Base-by-base conservation (phyloP, 2,113 vertebrate species). In the Blennius ocellaris region DNA sequence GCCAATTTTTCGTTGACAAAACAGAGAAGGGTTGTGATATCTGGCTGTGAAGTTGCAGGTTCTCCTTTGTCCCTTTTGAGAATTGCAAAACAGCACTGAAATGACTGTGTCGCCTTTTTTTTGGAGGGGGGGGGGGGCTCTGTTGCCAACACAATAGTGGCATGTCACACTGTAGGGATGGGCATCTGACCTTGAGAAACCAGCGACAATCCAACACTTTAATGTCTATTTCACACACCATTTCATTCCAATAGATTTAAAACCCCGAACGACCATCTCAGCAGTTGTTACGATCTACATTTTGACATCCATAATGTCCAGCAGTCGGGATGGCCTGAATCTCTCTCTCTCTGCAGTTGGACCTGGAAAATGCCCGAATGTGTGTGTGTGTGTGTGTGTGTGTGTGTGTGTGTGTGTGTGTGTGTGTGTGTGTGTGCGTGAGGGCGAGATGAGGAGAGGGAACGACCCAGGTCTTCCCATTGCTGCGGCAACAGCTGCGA, bases 171-270 rank as follows among this genome's bases (percentile, higher is more conserved):
- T n/a, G 81, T 73, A 76, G 78, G 80, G 80, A 85, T 40, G 73
- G 75, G 83, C 76, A 82, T 70, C 82, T 90, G 94, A 94, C 93
- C 94, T 94, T 94, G 93, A 93, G 84, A 92, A 93, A 93, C 90
- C 89, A 86, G 84, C 11, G 15, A 75, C 89, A 88, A 91, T 92
- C 87, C 90, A 89, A 85, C 85, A 87, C 90, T 90, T 93, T 91
- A 93, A 92, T 90, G 87, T 92, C 92, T 87, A 91, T 94, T 93
- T 93, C 92, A 94, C 93, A 93, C 83, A 73, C 89, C 89, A 89
- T 93, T 94, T 91, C 81, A 80, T 89, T 92, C 81, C 83, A 82
- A 92, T 88, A 86, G 86, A 90, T 90, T 89, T 87, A 92, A 92
- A 93, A 89, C 82, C 91, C 87, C 11, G 48, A 76, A 84, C 64